phyloP scores from a whole-genome alignment of 2,113 vertebrate species.

The Thunnus thynnus region DNA sequence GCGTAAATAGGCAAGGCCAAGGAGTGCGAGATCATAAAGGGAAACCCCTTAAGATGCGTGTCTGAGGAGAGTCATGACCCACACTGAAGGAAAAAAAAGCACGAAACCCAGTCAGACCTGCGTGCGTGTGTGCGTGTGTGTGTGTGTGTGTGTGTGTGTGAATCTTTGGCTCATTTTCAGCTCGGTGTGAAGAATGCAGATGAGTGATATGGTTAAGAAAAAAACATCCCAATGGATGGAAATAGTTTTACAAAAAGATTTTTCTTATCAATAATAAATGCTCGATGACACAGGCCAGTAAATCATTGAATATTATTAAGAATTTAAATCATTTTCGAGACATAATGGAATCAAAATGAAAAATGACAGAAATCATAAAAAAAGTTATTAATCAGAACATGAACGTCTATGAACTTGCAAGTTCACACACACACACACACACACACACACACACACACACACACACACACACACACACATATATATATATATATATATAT shows the following conservation, averaged over 20 bases:
- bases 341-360: too few species aligned
- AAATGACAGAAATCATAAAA: too few species aligned
- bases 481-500: too few species aligned
- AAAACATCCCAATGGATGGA: background rate
- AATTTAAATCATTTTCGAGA: too few species aligned
- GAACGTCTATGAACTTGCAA: too few species aligned
- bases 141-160: constrained; percentile 11
- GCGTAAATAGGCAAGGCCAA: constrained; percentile 45
- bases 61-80: constrained; percentile 57
- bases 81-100: background rate
- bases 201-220: background rate
- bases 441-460: background rate
- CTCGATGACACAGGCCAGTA: too few species aligned
- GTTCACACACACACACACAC: background rate
- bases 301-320: too few species aligned
- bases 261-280: too few species aligned
- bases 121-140: too few species aligned
- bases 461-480: background rate
- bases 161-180: constrained; percentile 13
- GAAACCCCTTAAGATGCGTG: constrained; percentile 35
- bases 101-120: background rate
- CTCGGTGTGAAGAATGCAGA: background rate
- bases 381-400: too few species aligned
- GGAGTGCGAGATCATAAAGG: constrained; percentile 46
- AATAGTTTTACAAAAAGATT: background rate